Evolutionary conservation across 2,888 invertebrate genomes (phyloP), one percentile per base, ranked within the genome.

Genomic region (Pycnomerus fuliginosus): DNA sequence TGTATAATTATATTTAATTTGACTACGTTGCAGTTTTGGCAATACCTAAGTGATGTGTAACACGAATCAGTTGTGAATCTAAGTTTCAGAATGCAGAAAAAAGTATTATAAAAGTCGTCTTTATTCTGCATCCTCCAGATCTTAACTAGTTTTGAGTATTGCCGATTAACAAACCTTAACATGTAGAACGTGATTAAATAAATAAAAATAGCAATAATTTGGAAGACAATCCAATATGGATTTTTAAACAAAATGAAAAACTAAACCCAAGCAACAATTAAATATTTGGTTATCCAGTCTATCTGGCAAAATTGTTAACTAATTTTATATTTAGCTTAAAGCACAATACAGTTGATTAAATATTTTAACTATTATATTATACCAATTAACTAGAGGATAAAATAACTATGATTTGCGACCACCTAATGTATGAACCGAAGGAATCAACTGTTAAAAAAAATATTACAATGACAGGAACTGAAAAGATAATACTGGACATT

Each of bases 261-360:
- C 39, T 33, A 45, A 42, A 46, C 40, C 36, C 36, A 48, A 50
- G 45, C 47, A 50, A 50, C 40, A 44, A 51, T 49, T 55, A 48
- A 55, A 55, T 56, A 62, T 60, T 61, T 66, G 64, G 64, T 66
- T 58, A 51, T 60, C 62, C 66, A 66, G 66, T 66, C 66, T 63
- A 61, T 62, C 58, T 55, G 58, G 59, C 56, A 52, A 61, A 43
- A 27, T 39, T 30, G 7, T 45, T 29, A 49, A 34, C 45, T 51
- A 52, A 38, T 38, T 16, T 27, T 25, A 14, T 47, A 29, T 28
- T 41, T 45, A 47, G 43, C 43, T 48, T 43, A 43, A 48, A 48
- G 48, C 48, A 39, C 42, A 42, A 42, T 43, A 43, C 42, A 47
- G 34, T 42, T 38, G 42, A 47, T 42, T 42, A 37, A 30, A 38